phyloP scores from a whole-genome alignment of 2,888 invertebrate species.

The Diaprepes abbreviatus region DNA sequence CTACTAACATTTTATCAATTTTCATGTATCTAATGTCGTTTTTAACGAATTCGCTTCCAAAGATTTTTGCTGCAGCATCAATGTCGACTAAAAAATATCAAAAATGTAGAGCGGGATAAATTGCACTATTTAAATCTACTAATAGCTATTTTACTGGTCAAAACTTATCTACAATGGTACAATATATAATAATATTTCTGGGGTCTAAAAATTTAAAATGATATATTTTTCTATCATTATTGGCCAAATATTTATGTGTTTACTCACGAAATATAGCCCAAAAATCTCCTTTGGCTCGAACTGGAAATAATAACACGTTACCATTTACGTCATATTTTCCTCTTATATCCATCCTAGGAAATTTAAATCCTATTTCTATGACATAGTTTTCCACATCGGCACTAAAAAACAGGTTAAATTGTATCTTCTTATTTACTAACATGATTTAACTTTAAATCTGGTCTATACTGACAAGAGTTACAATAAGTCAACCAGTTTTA shows the following conservation, averaged over 20 bases:
- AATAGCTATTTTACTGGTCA: too few species aligned
- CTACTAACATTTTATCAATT: constrained; percentile 77
- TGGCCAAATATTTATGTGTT: too few species aligned
- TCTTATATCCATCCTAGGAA: constrained; percentile 81
- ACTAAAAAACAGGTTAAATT: constrained; percentile 67
- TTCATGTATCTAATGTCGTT: constrained; percentile 77
- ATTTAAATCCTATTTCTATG: constrained; percentile 73
- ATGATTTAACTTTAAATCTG: too few species aligned
- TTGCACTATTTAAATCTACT: too few species aligned
- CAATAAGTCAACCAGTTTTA: too few species aligned
- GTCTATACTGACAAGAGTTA: too few species aligned
- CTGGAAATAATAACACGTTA: constrained; percentile 83
- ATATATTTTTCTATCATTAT: too few species aligned
- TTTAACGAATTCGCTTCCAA: constrained; percentile 75
- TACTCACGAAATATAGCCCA: constrained; percentile 84
- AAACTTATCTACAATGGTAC: too few species aligned
- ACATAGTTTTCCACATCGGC: constrained; percentile 74
- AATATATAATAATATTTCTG: too few species aligned
- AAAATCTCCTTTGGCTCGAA: constrained; percentile 84
- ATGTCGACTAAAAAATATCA: constrained; percentile 74
- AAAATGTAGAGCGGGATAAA: too few species aligned
- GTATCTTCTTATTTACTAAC: too few species aligned
- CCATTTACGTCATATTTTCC: constrained; percentile 85
- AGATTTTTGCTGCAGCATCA: constrained; percentile 78
- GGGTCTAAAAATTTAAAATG: too few species aligned